A percentile compares a stretch with the other conserved stretches of the same genome.
These are phyloP conservation scores for Tetropium fuscum DNA, from an alignment of 2,888 invertebrate genomes.

Conservation along the genomic window DNA sequence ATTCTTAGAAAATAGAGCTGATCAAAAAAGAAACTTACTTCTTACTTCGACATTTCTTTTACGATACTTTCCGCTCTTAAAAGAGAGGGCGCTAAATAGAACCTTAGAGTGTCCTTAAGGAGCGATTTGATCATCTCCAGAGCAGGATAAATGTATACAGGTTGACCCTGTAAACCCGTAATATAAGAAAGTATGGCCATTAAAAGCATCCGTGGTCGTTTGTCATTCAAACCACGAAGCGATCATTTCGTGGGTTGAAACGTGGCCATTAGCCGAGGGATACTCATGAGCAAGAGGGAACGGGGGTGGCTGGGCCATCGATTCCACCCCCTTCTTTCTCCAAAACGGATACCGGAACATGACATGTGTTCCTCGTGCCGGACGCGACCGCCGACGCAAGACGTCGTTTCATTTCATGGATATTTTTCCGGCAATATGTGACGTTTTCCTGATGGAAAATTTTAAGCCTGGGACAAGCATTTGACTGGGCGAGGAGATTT, in stretches of 20 bases:
- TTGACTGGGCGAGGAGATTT: background rate
- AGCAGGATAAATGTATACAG: background rate
- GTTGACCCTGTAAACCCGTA: conserved; percentile 25
- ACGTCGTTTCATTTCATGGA: conserved; percentile 52
- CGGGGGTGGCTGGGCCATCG: conserved; percentile 43
- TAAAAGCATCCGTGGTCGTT: conserved; percentile 50
- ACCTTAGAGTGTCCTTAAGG: too few relatives aligned
- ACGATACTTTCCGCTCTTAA: too few relatives aligned
- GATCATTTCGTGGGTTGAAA: conserved; percentile 60
- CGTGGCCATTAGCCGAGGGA: conserved; percentile 59
- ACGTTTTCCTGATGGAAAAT: conserved; percentile 41
- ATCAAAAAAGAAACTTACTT: too few relatives aligned
- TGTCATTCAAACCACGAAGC: conserved; percentile 59
- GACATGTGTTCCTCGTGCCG: conserved; percentile 61
- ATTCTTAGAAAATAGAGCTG: too few relatives aligned
- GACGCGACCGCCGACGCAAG: conserved; percentile 49
- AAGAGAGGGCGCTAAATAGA: too few relatives aligned
- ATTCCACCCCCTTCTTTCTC: conserved; percentile 41
- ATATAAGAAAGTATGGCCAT: conserved; percentile 52
- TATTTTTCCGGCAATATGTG: conserved; percentile 53
- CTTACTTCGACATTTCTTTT: too few relatives aligned
- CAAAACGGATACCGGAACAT: conserved; percentile 49
- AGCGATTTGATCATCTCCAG: too few relatives aligned
- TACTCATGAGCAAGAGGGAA: conserved; percentile 29
- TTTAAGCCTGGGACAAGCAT: conserved; percentile 4